Percentiles rank a stretch among this genome's conserved stretches.
Evolutionary conservation across 2,888 invertebrate species (phyloP).

Genomic region (Stegana nigrithorax): DNA sequence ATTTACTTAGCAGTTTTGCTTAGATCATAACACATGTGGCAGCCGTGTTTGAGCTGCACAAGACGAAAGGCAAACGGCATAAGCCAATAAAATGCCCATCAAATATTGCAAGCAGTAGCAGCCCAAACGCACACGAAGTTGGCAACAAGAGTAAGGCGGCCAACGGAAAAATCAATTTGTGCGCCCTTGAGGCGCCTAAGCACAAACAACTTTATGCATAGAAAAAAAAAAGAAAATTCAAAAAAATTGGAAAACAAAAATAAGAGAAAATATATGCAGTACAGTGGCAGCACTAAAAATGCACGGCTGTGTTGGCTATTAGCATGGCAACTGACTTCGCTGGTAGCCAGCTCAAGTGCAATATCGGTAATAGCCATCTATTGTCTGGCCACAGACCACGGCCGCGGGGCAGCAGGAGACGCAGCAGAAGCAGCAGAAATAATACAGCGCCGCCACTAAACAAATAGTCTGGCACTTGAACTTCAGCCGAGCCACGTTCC

Average conservation of each 20-base stretch:
- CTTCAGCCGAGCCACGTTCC: background rate
- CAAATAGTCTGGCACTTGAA: conserved; percentile 21
- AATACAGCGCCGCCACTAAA: conserved; percentile 10
- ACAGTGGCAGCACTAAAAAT: background rate
- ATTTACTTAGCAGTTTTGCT: too few relatives aligned
- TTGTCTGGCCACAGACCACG: background rate
- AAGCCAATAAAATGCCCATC: too few relatives aligned
- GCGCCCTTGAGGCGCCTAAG: conserved; percentile 18
- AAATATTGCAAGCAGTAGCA: too few relatives aligned
- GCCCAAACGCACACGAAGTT: too few relatives aligned
- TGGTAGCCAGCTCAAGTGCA: conserved; percentile 18
- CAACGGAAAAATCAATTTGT: conserved; percentile 32
- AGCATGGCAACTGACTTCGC: background rate
- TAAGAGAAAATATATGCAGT: background rate
- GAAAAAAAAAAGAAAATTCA: background rate
- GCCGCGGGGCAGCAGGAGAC: too few relatives aligned
- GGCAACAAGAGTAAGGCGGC: conserved; percentile 6
- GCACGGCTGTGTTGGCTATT: background rate
- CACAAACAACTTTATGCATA: conserved; percentile 24
- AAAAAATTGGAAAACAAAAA: background rate
- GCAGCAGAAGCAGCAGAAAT: too few relatives aligned
- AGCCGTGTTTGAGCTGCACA: too few relatives aligned
- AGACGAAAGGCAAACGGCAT: too few relatives aligned
- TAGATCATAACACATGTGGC: too few relatives aligned
- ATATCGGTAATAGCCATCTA: conserved; percentile 27